Evolutionary conservation across 30 jellyfish, hydroid and myxozoan genomes (phyloP).

Genomic region (Aurelia aurita): DNA sequence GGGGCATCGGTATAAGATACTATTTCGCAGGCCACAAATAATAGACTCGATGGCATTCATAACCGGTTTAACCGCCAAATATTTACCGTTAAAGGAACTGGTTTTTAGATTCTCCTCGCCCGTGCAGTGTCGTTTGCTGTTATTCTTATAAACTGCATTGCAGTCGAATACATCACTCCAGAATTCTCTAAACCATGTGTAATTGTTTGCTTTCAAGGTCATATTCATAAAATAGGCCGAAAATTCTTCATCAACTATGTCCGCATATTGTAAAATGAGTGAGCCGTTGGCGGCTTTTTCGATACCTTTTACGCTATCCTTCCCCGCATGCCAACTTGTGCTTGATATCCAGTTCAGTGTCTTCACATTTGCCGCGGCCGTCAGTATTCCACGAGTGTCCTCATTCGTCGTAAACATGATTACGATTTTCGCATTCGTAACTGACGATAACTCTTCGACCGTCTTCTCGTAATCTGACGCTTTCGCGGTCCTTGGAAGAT

Average conservation of each 20-base stretch:
- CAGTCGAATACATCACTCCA: slow-evolving; percentile 86
- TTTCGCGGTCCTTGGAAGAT: slow-evolving; percentile 41
- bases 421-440: slow-evolving; percentile 37
- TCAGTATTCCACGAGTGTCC: slow-evolving; percentile 67
- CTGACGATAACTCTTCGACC: slow-evolving; percentile 6
- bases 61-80: slow-evolving; percentile 65
- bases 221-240: slow-evolving; percentile 25
- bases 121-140: slow-evolving; percentile 6
- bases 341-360: slow-evolving; percentile 66
- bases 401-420: slow-evolving; percentile 61
- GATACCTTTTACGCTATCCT: slow-evolving; percentile 13
- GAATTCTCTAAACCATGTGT: slow-evolving; percentile 66
- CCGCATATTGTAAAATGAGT: slow-evolving; percentile 44
- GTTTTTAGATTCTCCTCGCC: slow-evolving; percentile 56
- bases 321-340: slow-evolving; percentile 33
- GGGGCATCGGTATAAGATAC: slow-evolving; percentile 32
- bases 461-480: slow-evolving; percentile 2
- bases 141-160: neutral
- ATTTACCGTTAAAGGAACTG: neutral
- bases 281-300: slow-evolving; percentile 73
- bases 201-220: slow-evolving; percentile 35
- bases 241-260: slow-evolving; percentile 31
- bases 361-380: slow-evolving; percentile 42
- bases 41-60: slow-evolving; percentile 62
- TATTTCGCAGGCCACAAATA: slow-evolving; percentile 64